Evolutionary conservation across 2,888 invertebrate species (phyloP).

Genomic region (Sclerodermus sp.): DNA sequence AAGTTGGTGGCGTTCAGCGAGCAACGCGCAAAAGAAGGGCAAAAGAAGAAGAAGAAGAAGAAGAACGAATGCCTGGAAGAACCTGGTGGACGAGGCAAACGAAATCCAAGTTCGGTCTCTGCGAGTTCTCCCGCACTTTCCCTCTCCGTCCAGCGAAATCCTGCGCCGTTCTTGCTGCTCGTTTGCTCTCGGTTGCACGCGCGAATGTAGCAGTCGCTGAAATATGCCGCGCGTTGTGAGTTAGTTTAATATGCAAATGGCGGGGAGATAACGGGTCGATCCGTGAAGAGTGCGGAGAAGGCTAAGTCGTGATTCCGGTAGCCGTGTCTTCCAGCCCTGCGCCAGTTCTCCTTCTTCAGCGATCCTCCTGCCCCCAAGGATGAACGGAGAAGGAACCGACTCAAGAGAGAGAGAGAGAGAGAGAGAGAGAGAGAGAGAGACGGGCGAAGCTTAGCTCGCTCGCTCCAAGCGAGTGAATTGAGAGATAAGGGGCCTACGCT

Average conservation of each 20-base stretch:
- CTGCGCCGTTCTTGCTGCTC: too few species aligned
- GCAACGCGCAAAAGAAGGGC: too few species aligned
- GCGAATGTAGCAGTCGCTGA: constrained; percentile 19
- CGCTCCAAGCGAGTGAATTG: constrained; percentile 46
- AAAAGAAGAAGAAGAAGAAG: too few species aligned
- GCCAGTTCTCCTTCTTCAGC: constrained; percentile 21
- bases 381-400: too few species aligned
- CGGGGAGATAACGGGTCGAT: constrained; percentile 52
- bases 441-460: constrained; percentile 19
- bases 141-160: too few species aligned
- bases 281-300: constrained; percentile 50
- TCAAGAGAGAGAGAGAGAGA: constrained; percentile 12
- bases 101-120: too few species aligned
- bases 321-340: constrained; percentile 48
- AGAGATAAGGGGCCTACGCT: constrained; percentile 52
- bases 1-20: too few species aligned
- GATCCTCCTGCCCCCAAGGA: constrained; percentile 20
- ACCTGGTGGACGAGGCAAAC: too few species aligned
- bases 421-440: constrained; percentile 11
- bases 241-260: constrained; percentile 58
- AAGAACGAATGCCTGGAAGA: too few species aligned
- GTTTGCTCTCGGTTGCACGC: background rate
- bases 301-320: constrained; percentile 57
- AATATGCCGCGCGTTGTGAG: constrained; percentile 54
- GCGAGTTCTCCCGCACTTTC: too few species aligned